phyloP scores from a whole-genome alignment of 1,140 invertebrate genomes.

The Tetramorium simillimum region DNA sequence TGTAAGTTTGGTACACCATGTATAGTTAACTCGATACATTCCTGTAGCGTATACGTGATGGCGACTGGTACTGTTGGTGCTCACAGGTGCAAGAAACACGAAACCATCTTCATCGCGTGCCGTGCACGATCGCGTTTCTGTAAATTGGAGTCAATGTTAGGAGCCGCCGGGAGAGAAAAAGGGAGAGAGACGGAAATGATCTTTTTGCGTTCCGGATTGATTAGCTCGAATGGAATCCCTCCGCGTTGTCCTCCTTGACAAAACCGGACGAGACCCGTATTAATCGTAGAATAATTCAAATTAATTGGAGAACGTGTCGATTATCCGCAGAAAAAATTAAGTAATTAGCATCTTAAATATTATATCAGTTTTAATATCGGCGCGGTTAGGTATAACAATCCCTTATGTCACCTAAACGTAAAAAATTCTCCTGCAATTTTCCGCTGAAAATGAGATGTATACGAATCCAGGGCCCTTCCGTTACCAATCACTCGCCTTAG shows the following conservation, averaged over 20 bases:
- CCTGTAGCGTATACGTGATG: constrained; percentile 33
- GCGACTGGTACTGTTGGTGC: constrained; percentile 52
- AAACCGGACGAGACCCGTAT: neutral
- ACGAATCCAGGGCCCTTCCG: no score
- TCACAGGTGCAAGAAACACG: constrained; percentile 57
- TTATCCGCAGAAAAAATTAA: neutral
- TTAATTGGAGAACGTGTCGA: neutral
- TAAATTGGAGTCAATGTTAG: constrained; percentile 54
- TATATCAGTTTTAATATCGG: neutral
- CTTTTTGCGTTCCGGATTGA: constrained; percentile 40
- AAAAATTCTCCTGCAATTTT: no score
- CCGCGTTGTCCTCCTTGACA: neutral
- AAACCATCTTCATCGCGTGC: constrained; percentile 58
- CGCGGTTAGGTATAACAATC: no score
- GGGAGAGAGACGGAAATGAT: constrained; percentile 17
- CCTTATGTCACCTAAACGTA: no score
- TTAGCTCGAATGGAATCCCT: constrained; percentile 24
- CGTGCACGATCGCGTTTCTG: constrained; percentile 52
- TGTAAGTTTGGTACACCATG: neutral
- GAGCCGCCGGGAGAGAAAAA: neutral
- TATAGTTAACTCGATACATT: constrained; percentile 40
- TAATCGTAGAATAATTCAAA: neutral
- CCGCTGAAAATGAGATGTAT: no score
- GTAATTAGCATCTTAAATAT: neutral
- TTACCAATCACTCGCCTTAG: no score